Percentiles rank a stretch among this genome's conserved stretches.
Conservation (phyloP, 2,888 invertebrate species). For the Venusia cambrica region DNA sequence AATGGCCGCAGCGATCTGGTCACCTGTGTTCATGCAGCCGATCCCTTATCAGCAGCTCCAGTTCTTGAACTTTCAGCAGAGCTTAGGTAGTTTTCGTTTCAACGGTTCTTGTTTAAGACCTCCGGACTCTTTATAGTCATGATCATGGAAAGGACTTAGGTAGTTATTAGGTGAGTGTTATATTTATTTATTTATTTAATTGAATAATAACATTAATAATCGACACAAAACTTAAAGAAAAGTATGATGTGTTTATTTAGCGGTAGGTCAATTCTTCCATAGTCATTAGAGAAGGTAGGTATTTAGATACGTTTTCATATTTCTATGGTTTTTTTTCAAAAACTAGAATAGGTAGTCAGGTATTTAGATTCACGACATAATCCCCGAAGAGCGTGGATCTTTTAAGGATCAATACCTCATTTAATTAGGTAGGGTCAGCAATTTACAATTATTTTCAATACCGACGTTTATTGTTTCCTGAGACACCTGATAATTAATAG, state of each 20-base stretch:
- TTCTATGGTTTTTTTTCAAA: background rate
- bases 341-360: too few relatives aligned
- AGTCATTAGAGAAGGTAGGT: constrained; percentile 2
- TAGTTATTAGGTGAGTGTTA: constrained; percentile 14
- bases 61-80: constrained; percentile 39
- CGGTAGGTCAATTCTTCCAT: too few relatives aligned
- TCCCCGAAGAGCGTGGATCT: too few relatives aligned
- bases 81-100: constrained; percentile 30
- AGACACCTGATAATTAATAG: too few relatives aligned
- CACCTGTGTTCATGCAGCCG: constrained; percentile 37
- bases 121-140: constrained; percentile 14
- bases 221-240: too few relatives aligned
- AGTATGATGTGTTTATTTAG: too few relatives aligned
- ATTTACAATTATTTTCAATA: too few relatives aligned
- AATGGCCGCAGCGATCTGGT: constrained; percentile 49
- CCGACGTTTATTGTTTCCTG: too few relatives aligned
- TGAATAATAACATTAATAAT: too few relatives aligned
- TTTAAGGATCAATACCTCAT: too few relatives aligned
- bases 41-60: constrained; percentile 38
- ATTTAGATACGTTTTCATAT: background rate
- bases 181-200: constrained; percentile 13
- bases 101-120: constrained; percentile 18
- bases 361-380: too few relatives aligned
- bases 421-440: too few relatives aligned
- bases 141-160: constrained; percentile 9